Evolutionary conservation across 1,140 invertebrate species (phyloP).

Genomic region (Scylla paramamosain): DNA sequence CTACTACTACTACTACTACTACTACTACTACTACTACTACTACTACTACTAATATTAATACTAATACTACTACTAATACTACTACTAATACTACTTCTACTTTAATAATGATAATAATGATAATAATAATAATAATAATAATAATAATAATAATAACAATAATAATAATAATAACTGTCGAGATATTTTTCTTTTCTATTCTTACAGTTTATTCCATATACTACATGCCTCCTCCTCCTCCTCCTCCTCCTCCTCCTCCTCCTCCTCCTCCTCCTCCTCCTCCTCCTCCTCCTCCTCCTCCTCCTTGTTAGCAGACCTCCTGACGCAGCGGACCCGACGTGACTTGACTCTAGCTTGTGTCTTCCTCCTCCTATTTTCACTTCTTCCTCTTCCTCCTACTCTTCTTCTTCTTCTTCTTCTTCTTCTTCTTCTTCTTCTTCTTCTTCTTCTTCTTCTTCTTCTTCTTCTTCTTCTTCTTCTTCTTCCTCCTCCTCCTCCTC

Average conservation of each 20-base stretch:
- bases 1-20: constrained; percentile 23
- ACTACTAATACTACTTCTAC: neutral
- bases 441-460: neutral
- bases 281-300: constrained; percentile 32
- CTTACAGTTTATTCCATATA: constrained; percentile 24
- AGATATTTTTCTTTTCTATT: neutral
- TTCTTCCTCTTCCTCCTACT: neutral
- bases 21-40: constrained; percentile 23
- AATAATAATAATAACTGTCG: neutral
- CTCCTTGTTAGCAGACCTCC: constrained; percentile 56
- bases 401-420: neutral
- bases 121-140: neutral
- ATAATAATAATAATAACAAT: neutral
- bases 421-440: neutral
- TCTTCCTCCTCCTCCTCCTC: neutral
- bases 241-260: constrained; percentile 42
- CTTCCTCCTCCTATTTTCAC: neutral
- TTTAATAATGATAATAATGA: neutral
- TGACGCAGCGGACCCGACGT: constrained; percentile 53
- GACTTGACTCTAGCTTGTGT: constrained; percentile 30
- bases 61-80: neutral
- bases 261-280: neutral
- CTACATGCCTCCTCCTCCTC: neutral
- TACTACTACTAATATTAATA: neutral
- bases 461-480: constrained; percentile 3